A percentile compares a stretch with the other conserved stretches of the same genome.
phyloP scores from a whole-genome alignment of 2,888 invertebrate species.

The Athrips mouffetella region DNA sequence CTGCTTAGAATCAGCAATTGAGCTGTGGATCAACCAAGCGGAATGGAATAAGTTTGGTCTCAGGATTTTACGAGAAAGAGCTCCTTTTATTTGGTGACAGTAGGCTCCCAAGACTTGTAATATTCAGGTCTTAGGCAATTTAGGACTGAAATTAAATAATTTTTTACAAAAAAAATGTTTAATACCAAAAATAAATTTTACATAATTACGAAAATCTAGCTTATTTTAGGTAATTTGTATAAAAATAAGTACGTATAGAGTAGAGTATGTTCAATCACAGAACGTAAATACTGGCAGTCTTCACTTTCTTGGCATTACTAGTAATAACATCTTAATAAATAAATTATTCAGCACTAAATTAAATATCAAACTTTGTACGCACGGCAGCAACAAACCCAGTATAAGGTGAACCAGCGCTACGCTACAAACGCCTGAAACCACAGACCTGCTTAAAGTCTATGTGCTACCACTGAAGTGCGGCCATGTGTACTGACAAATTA shows the following conservation, averaged over 20 bases:
- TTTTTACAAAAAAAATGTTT: neutral
- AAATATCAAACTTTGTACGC: no score
- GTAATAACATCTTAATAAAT: neutral
- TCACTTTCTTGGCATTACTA: slow-evolving; percentile 9
- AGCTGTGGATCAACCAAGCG: slow-evolving; percentile 90
- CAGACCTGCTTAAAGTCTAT: no score
- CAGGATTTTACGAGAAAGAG: slow-evolving; percentile 91
- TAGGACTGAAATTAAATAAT: no score
- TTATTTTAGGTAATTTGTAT: neutral
- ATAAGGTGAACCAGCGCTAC: no score
- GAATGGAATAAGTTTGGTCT: slow-evolving; percentile 94
- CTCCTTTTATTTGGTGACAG: slow-evolving; percentile 91
- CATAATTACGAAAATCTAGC: no score
- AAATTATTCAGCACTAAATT: slow-evolving; percentile 12
- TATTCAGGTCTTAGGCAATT: no score
- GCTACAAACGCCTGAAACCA: no score
- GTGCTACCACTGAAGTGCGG: no score
- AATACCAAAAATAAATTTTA: neutral
- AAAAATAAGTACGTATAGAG: slow-evolving; percentile 3
- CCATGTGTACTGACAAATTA: no score
- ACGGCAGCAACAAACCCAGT: no score
- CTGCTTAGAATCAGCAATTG: slow-evolving; percentile 94
- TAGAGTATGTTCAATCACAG: slow-evolving; percentile 9
- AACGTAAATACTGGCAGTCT: slow-evolving; percentile 8
- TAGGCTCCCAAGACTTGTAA: no score